Evolutionary conservation across 1,140 invertebrate species (phyloP).

Genomic region (Condylostylus longicornis): DNA sequence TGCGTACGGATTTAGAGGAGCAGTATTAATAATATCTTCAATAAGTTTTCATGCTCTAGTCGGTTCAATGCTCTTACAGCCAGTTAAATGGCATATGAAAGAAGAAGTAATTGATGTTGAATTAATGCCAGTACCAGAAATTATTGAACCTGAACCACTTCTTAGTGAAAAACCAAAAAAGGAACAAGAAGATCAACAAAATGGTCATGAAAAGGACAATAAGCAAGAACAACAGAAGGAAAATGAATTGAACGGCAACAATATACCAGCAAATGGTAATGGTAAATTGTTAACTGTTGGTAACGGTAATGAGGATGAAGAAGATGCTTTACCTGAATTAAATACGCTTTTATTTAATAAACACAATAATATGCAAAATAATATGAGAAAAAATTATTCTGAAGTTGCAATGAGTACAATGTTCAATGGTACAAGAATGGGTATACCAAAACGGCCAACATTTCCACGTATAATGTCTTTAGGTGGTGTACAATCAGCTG

Average conservation of each 20-base stretch:
- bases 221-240: too few species aligned
- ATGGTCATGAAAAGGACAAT: too few species aligned
- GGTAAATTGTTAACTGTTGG: slow-evolving; percentile 13
- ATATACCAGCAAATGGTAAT: too few species aligned
- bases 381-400: slow-evolving; percentile 29
- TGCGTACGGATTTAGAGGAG: slow-evolving; percentile 44
- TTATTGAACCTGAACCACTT: too few species aligned
- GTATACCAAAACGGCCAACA: slow-evolving; percentile 26
- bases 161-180: too few species aligned
- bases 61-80: slow-evolving; percentile 49
- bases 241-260: too few species aligned
- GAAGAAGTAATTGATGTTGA: slow-evolving; percentile 42
- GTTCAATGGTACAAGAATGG: slow-evolving; percentile 20
- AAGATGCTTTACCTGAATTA: slow-evolving; percentile 31
- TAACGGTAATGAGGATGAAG: slow-evolving; percentile 32
- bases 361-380: slow-evolving; percentile 13
- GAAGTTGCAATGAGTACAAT: slow-evolving; percentile 31
- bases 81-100: slow-evolving; percentile 46
- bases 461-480: slow-evolving; percentile 31
- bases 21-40: slow-evolving; percentile 48
- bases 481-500: slow-evolving; percentile 22
- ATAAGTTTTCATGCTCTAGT: slow-evolving; percentile 48
- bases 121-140: slow-evolving; percentile 32
- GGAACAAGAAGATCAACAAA: too few species aligned
- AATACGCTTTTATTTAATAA: slow-evolving; percentile 29